Base-by-base conservation (phyloP, 2,797 vertebrate genomes). In the Megalops cyprinoides region DNA sequence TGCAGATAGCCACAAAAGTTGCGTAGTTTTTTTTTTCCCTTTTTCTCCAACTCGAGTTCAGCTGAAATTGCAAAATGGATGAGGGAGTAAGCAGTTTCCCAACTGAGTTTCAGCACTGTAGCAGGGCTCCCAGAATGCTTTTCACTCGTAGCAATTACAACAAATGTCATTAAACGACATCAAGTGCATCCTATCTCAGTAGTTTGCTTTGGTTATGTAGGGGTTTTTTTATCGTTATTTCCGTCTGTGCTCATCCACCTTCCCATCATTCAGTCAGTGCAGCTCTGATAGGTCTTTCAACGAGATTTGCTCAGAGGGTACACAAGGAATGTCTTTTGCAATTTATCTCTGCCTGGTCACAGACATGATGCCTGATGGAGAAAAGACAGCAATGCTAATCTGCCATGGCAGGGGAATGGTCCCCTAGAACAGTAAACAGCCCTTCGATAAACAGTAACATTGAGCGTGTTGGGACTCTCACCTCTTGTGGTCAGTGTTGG, bases 11-110 rank as follows among this genome's bases (percentile, higher is more conserved):
- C 49, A 20, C 62, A 14, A 14, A 34, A 67, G 3, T 31, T 14
- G 10, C 60, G 49, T 74, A 44, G 20, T 37, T 56, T 69, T 39
- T 74, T 31, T 85, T 58, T 75, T 77, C 81, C 25, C 82, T 51
- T 58, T 12, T 85, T 77, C 74, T 84, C 77, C 23, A 39, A 71
- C 76, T 71, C 14, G 42, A 49, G 58, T 79, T 82, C 62, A 81
- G 86, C 86, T 88, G 82, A 90, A 86, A 67, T 80, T 55, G 84
- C 87, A 87, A 81, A 82, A 83, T 74, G 62, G 69, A 76, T 44
- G 20, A 28, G 31, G 65, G 20, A 73, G 76, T 79, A 78, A 75
- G 78, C 78, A 83, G 34, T 86, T 85, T 25, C 78, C 78, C 55
- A 55, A 58, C 20, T 44, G 5, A 18, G 34, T 34, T 42, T 42